Evolutionary conservation across 2,113 vertebrate genomes (phyloP).

Genomic region (Larimichthys polyactis): DNA sequence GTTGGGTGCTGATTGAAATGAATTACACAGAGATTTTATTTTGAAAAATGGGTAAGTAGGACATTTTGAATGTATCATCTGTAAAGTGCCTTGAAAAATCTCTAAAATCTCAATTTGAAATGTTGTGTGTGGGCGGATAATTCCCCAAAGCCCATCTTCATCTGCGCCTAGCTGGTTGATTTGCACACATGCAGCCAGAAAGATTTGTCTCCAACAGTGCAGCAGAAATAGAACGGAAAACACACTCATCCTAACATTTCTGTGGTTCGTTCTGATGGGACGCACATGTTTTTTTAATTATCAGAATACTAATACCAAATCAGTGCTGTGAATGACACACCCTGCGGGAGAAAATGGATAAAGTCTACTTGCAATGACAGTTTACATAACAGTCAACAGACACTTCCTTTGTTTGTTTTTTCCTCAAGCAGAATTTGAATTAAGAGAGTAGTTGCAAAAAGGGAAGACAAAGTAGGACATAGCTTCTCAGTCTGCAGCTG

Average conservation of each 20-base stretch:
- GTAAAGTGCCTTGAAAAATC: slow-evolving; percentile 65
- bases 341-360: neutral
- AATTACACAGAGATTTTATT: slow-evolving; percentile 28
- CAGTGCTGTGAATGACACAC: neutral
- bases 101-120: slow-evolving; percentile 72
- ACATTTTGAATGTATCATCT: slow-evolving; percentile 59
- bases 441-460: neutral
- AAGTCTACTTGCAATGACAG: neutral
- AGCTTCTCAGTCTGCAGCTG: neutral
- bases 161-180: slow-evolving; percentile 64
- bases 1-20: slow-evolving; percentile 16
- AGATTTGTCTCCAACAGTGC: slow-evolving; percentile 57
- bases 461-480: neutral
- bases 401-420: neutral
- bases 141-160: slow-evolving; percentile 73
- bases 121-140: slow-evolving; percentile 73
- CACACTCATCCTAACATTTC: slow-evolving; percentile 28
- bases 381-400: too few relatives aligned
- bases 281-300: neutral
- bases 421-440: neutral
- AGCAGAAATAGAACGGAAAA: slow-evolving; percentile 60
- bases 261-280: slow-evolving; percentile 7
- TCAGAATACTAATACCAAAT: neutral
- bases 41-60: slow-evolving; percentile 28
- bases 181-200: slow-evolving; percentile 58